Evolutionary conservation across 2,888 invertebrate genomes (phyloP), one percentile per base, ranked within the genome.

Genomic region (Ptychoptera albimana): DNA sequence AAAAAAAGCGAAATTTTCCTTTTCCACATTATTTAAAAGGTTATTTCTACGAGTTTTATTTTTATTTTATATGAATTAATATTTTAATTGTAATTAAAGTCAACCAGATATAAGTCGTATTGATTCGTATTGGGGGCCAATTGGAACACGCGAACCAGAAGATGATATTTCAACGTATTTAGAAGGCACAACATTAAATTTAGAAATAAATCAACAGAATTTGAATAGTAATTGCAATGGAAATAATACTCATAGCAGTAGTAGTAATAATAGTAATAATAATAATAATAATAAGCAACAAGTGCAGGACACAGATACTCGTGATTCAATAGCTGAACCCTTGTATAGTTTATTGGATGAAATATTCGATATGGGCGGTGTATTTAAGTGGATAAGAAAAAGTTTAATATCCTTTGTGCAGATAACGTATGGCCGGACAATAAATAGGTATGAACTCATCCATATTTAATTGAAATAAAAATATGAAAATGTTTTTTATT

Each of bases 371-470:
- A 79, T 89, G 72, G 73, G 84, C 43, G 91, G 91, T 0, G 82
- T 88, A 29, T 88, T 89, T 59, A 81, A 84, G 43, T 88, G 87
- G 79, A 69, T 92, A 29, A 67, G 92, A 50, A 82, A 83, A 59
- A 88, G 87, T 15, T 72, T 92, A 14, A 89, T 92, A 52, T 82
- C 83, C 2, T 91, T 92, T 64, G 89, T 92, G 16, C 91, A 91
- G 66, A 81, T 88, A 47, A 85, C 87, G 0, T 91, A 88, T 58
- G 89, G 89, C n/a, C 72, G 88, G 49, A 91, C 88, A 46, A 92
- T 92, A 39, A 92, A 89, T 60, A 77, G 82, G 75, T 81, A 66
- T 43, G 38, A 16, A 8, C 6, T 13, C 5, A 10, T 31, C 2
- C 32, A 31, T 32, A 15, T 16, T 31, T 31, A 39, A 32, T 41